These are phyloP conservation scores for Yponomeuta evonymella DNA, from an alignment of 2,888 invertebrate species.

Conservation along the genomic window DNA sequence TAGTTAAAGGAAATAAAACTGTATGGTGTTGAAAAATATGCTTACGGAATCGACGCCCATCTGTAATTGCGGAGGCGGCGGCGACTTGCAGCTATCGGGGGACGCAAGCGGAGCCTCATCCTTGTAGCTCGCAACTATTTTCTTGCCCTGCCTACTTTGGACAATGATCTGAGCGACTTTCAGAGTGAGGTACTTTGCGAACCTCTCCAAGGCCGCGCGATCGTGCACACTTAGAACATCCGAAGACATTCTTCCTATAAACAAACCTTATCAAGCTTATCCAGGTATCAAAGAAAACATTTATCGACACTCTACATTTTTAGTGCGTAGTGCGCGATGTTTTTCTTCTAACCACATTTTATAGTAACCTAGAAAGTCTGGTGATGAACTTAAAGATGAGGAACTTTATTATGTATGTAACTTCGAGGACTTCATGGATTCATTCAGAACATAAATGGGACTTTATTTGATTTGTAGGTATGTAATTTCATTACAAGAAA, in stretches of 20 bases:
- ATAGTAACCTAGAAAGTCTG: neutral
- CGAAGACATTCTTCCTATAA: constrained; percentile 4
- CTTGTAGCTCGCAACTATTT: constrained; percentile 60
- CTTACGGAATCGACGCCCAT: constrained; percentile 7
- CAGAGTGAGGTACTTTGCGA: constrained; percentile 89
- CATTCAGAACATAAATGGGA: no score
- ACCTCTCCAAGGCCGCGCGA: constrained; percentile 90
- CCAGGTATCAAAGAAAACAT: neutral
- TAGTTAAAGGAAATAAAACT: neutral
- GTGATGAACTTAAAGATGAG: neutral
- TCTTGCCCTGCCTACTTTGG: constrained; percentile 93
- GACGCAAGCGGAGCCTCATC: neutral
- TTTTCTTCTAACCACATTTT: constrained; percentile 4
- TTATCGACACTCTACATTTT: constrained; percentile 10
- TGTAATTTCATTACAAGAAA: neutral
- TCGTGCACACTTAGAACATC: constrained; percentile 61
- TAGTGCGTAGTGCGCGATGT: constrained; percentile 6
- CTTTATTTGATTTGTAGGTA: neutral
- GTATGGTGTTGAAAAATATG: constrained; percentile 32
- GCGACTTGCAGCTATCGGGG: neutral
- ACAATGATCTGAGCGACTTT: constrained; percentile 95
- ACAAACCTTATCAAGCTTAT: neutral
- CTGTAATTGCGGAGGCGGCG: neutral
- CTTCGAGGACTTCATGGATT: neutral
- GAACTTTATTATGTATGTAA: neutral